Conservation (phyloP, 1,140 invertebrate genomes). For the Euwallacea fornicatus region DNA sequence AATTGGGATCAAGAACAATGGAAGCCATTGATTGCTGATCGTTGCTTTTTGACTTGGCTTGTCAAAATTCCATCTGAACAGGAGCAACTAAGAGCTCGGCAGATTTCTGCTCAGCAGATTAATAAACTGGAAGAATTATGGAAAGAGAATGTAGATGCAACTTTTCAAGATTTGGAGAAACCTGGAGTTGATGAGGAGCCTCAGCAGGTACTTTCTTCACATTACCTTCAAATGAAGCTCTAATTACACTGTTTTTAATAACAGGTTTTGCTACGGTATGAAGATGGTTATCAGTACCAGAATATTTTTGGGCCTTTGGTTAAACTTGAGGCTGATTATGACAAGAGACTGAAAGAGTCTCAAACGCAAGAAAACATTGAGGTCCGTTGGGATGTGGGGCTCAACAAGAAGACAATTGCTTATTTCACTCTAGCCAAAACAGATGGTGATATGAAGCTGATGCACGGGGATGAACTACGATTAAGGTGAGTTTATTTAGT, state of each 20-base stretch:
- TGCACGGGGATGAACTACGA: constrained; percentile 98
- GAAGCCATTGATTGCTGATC: constrained; percentile 96
- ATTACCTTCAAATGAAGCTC: constrained; percentile 1
- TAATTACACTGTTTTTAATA: constrained; percentile 5
- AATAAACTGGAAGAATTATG: constrained; percentile 98
- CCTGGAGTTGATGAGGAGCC: constrained; percentile 97
- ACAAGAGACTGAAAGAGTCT: constrained; percentile 96
- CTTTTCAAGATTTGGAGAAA: constrained; percentile 96
- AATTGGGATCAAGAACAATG: constrained; percentile 99
- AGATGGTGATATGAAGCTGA: constrained; percentile 98
- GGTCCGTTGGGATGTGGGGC: constrained; percentile 96
- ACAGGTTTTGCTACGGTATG: constrained; percentile 68
- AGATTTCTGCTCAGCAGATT: constrained; percentile 96
- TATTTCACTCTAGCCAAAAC: constrained; percentile 98
- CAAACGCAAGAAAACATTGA: constrained; percentile 99
- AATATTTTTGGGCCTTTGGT: constrained; percentile 98
- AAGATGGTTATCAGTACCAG: constrained; percentile 99
- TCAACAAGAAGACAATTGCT: constrained; percentile 98
- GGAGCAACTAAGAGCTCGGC: constrained; percentile 91
- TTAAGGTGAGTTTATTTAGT: constrained; percentile 53
- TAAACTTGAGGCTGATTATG: constrained; percentile 97
- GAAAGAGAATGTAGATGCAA: constrained; percentile 98
- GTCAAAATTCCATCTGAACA: constrained; percentile 95
- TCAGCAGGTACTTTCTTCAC: constrained; percentile 72
- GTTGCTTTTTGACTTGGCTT: constrained; percentile 94